Base-by-base conservation (phyloP, 2,113 vertebrate species). In the Hystrix cristata region DNA sequence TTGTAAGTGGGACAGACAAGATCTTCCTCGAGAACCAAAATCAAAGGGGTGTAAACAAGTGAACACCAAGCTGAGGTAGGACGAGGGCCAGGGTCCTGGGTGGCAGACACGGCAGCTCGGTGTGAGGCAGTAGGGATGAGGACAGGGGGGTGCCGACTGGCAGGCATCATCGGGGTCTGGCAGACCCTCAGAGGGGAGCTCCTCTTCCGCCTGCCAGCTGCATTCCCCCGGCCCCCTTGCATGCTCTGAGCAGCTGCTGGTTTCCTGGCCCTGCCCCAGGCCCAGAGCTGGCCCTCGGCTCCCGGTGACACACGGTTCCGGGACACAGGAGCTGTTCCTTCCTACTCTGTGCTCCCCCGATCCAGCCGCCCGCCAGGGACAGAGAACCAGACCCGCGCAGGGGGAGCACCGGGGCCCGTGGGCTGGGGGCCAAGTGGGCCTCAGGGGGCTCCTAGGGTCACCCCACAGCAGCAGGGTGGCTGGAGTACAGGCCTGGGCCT, bases 71-170 rank as follows among this genome's bases (percentile, higher is more conserved):
- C 38, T 1, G n/a, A 2, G 21, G 27, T 4, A 9, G 15, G 15
- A 13, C 38, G 7, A 0, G 31, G 1, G 4, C 43, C 5, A 38
- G 64, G 89, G 38, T 48, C 81, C 65, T 31, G 29, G 6, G 38
- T 3, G 21, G 15, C 7, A 0, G 2, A 1, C 18, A 0, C 6
- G 53, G 0, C 3, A 0, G 9, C 2, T 13, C 18, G 13, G 21
- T n/a, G 31, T 5, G 1, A 3, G 31, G 31, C 29, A 23, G 48
- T 7, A 48, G 46, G 12, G 4, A 5, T 25, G 46, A 48, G 10
- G 7, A 0, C n/a, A 9, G 53, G 29, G 27, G 55, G 7, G 46
- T 1, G 7, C 3, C 0, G 2, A 12, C 9, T 27, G 12, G 2
- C 3, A 10, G 31, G 34, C 34, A 5, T 55, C 16, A 31, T 0